phyloP scores from a whole-genome alignment of 2,113 vertebrate genomes.

The Pterocles gutturalis region DNA sequence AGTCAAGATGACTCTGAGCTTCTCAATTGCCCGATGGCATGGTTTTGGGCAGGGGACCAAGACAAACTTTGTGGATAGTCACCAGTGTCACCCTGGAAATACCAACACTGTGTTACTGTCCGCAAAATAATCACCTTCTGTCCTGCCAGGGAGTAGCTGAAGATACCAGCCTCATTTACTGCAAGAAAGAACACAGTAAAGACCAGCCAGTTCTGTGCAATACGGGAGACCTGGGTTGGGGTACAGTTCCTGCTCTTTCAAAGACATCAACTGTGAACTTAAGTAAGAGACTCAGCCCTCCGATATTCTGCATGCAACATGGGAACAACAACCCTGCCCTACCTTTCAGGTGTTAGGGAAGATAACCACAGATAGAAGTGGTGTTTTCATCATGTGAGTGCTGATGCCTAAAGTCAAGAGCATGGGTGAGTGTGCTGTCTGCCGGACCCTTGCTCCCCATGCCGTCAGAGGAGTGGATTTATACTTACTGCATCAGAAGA shows the following conservation, averaged over 20 bases:
- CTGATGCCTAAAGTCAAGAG: neutral
- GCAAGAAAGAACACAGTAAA: neutral
- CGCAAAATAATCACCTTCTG: neutral
- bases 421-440: neutral
- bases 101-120: neutral
- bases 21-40: neutral
- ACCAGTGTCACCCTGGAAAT: neutral
- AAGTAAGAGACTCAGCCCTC: neutral
- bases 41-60: neutral
- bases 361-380: neutral
- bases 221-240: neutral
- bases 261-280: neutral
- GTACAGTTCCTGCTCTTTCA: neutral
- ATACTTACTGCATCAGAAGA: neutral
- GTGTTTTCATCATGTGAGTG: fast-evolving
- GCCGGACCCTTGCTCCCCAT: neutral
- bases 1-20: neutral
- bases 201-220: neutral
- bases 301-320: neutral
- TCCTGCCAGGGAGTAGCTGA: neutral
- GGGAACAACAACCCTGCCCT: neutral
- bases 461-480: neutral
- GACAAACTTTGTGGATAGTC: neutral
- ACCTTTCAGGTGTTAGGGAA: neutral
- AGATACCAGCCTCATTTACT: neutral